These are phyloP conservation scores for Drosophila crucigera DNA, from an alignment of 2,888 invertebrate genomes.

Conservation along the genomic window DNA sequence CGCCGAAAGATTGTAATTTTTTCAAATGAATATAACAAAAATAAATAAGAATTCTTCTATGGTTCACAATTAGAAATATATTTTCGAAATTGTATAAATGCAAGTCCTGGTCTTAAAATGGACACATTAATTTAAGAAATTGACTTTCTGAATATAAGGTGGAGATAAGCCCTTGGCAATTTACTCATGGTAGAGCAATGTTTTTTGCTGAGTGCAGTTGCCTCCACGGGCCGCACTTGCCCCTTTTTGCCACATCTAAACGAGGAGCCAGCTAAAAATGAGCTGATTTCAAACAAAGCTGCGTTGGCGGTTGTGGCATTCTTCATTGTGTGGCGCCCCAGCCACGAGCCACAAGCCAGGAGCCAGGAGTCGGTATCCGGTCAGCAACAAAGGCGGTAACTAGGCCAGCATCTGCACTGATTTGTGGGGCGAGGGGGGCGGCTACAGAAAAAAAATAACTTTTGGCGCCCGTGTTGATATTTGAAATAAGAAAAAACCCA, in stretches of 20 bases:
- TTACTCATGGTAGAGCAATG: neutral
- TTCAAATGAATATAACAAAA: neutral
- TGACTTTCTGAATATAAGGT: neutral
- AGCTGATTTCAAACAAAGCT: conserved; percentile 76
- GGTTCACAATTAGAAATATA: too few relatives aligned
- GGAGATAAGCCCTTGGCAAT: neutral
- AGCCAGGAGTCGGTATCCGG: conserved; percentile 49
- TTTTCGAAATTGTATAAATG: neutral
- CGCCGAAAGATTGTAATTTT: neutral
- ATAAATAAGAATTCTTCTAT: too few relatives aligned
- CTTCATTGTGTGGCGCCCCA: conserved; percentile 56
- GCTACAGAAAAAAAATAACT: conserved; percentile 31
- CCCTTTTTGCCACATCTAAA: conserved; percentile 34
- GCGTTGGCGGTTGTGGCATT: conserved; percentile 56
- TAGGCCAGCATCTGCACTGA: conserved; percentile 75
- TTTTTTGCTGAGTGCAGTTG: neutral
- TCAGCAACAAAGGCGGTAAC: conserved; percentile 70
- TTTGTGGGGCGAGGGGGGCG: conserved; percentile 30
- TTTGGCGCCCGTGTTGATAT: conserved; percentile 68
- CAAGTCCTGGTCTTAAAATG: neutral
- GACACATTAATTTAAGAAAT: neutral
- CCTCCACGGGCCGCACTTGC: conserved; percentile 28
- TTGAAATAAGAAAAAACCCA: conserved; percentile 33
- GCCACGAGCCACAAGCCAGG: conserved; percentile 2
- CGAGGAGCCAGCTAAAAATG: conserved; percentile 64